These are phyloP conservation scores for Peromyscus maniculatus DNA, from an alignment of 2,113 vertebrate species.

Conservation along the genomic window DNA sequence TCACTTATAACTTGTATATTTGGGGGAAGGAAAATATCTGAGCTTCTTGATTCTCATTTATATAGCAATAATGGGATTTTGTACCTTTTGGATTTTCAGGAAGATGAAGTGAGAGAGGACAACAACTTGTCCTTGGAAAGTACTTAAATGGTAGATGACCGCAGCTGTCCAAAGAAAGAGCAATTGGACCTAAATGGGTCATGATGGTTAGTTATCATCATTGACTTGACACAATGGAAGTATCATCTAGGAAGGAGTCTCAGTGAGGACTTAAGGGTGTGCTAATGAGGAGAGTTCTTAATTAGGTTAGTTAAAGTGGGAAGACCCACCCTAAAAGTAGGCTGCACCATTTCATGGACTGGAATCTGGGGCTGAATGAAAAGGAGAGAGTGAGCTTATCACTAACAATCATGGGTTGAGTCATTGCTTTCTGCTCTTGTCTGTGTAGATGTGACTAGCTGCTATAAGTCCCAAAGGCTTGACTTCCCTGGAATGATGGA, in stretches of 20 bases:
- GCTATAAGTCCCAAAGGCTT: background rate
- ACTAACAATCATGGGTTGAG: background rate
- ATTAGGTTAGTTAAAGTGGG: background rate
- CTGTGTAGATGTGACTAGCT: background rate
- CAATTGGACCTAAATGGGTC: background rate
- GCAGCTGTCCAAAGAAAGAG: background rate
- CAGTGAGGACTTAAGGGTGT: too few species aligned
- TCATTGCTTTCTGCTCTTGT: background rate
- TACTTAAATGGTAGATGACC: background rate
- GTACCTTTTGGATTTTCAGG: background rate
- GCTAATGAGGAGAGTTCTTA: too few species aligned
- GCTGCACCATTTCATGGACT: too few species aligned
- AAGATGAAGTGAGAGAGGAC: background rate
- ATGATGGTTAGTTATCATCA: background rate
- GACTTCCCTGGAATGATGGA: background rate
- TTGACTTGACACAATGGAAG: background rate
- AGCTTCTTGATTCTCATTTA: background rate
- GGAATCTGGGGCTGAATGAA: background rate
- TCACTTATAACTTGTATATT: background rate
- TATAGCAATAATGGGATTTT: background rate
- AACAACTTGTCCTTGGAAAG: background rate
- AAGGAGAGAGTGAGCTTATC: background rate
- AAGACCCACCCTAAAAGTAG: background rate
- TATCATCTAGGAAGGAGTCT: background rate
- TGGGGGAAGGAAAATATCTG: background rate